A percentile compares a stretch with the other conserved stretches of the same genome.
Conservation (phyloP, 64 coral and sea anemone species). For the Montipora cactus region DNA sequence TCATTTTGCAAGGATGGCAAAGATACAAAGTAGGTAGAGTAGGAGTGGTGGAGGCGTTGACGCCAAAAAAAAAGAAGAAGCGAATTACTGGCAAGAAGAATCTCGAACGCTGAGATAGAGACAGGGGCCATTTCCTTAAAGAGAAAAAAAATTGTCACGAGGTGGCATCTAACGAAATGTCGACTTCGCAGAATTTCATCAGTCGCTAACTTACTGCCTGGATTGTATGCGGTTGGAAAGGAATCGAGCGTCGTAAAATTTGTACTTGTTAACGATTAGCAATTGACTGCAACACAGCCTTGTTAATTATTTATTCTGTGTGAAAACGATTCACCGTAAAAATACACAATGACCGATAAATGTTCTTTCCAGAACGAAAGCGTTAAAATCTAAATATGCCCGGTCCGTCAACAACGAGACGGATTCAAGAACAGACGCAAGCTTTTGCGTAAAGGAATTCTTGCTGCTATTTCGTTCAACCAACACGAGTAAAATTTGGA, state of each 20-base stretch:
- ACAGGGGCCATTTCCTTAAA: not conserved
- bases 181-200: not conserved
- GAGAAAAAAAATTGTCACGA: too few species aligned
- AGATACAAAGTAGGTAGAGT: not conserved
- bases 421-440: not conserved
- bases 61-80: not conserved
- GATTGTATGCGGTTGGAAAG: constrained; percentile 12
- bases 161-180: too few species aligned
- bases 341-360: not conserved
- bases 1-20: not conserved
- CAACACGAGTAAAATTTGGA: not conserved
- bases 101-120: not conserved
- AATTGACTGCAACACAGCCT: not conserved
- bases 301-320: not conserved
- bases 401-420: not conserved
- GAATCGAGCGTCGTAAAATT: not conserved
- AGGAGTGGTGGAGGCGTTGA: not conserved
- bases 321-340: not conserved
- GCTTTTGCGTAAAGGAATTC: not conserved
- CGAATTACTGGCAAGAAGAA: not conserved
- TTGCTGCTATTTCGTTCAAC: not conserved
- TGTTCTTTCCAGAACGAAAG: not conserved
- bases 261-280: not conserved
- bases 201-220: not conserved
- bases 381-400: not conserved